phyloP scores from a whole-genome alignment of 2,797 vertebrate genomes.

The Neosalanx taihuensis region DNA sequence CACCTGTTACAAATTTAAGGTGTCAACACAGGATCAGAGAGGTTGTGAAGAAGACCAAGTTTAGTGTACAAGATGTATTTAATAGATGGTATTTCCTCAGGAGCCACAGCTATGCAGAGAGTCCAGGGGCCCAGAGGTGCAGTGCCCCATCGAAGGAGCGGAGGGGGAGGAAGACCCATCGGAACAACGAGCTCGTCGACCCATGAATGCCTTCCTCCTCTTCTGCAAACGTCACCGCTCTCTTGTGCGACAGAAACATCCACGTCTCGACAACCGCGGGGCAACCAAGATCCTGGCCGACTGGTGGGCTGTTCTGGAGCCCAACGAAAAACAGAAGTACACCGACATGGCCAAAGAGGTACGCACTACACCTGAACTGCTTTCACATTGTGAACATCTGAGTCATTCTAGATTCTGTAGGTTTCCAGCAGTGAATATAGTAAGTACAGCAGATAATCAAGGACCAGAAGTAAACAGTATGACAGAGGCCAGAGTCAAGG shows the following conservation, averaged over 20 bases:
- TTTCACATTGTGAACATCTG: not conserved
- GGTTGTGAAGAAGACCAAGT: no score
- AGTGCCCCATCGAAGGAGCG: constrained; percentile 71
- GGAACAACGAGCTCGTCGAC: constrained; percentile 91
- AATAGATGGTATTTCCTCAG: constrained; percentile 29
- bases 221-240: constrained; percentile 99
- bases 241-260: constrained; percentile 95
- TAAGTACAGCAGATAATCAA: no score
- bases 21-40: no score
- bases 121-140: constrained; percentile 66
- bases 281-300: constrained; percentile 98
- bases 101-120: constrained; percentile 58
- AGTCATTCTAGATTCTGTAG: no score
- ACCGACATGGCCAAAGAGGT: constrained; percentile 99
- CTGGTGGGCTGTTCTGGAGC: constrained; percentile 98
- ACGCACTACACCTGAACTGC: constrained; percentile 8
- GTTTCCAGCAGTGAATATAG: no score
- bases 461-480: no score
- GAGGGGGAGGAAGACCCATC: constrained; percentile 87
- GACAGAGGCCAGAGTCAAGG: no score
- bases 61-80: no score
- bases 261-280: constrained; percentile 95
- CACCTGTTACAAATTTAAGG: no score
- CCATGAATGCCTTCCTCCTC: constrained; percentile 98
- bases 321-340: constrained; percentile 98